Percentiles rank a stretch among this genome's conserved stretches.
These are phyloP conservation scores for Scaptodrosophila latifasciaeformis DNA, from an alignment of 2,888 invertebrate genomes.

Conservation along the genomic window DNA sequence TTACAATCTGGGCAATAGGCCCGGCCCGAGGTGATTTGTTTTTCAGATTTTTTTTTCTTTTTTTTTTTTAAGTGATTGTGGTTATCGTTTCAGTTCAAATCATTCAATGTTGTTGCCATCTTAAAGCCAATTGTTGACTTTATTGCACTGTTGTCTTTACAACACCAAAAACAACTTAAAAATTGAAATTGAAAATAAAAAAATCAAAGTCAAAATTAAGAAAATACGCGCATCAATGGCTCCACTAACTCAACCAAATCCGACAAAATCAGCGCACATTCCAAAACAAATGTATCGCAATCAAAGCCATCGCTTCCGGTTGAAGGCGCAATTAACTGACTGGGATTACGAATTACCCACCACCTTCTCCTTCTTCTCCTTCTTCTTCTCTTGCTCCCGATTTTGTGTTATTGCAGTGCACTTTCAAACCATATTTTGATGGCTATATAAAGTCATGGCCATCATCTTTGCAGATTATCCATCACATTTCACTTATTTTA, in stretches of 20 bases:
- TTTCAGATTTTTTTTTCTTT: too few species aligned
- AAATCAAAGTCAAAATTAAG: conserved; percentile 34
- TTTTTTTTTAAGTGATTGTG: conserved; percentile 59
- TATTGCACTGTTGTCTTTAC: conserved; percentile 3
- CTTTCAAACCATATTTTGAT: too few species aligned
- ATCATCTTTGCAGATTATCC: conserved; percentile 61
- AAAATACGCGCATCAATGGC: too few species aligned
- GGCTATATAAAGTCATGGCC: conserved; percentile 50
- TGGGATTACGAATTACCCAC: conserved; percentile 51
- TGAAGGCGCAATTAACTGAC: conserved; percentile 66
- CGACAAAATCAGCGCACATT: conserved; percentile 63
- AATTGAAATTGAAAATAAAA: conserved; percentile 20
- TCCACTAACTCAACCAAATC: background rate
- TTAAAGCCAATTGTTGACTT: conserved; percentile 22
- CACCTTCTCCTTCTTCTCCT: background rate
- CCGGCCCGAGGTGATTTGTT: conserved; percentile 63
- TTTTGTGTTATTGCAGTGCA: too few species aligned
- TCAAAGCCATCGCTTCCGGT: conserved; percentile 69
- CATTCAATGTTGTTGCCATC: conserved; percentile 38
- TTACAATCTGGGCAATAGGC: too few species aligned
- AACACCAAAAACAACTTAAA: conserved; percentile 21
- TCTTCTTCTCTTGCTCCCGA: too few species aligned
- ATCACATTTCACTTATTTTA: conserved; percentile 55
- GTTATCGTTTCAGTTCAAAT: conserved; percentile 41
- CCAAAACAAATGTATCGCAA: conserved; percentile 69